A percentile compares a stretch with the other conserved stretches of the same genome.
These are phyloP conservation scores for Pachycephus smyrnensis DNA, from an alignment of 2,888 invertebrate genomes.

Conservation along the genomic window DNA sequence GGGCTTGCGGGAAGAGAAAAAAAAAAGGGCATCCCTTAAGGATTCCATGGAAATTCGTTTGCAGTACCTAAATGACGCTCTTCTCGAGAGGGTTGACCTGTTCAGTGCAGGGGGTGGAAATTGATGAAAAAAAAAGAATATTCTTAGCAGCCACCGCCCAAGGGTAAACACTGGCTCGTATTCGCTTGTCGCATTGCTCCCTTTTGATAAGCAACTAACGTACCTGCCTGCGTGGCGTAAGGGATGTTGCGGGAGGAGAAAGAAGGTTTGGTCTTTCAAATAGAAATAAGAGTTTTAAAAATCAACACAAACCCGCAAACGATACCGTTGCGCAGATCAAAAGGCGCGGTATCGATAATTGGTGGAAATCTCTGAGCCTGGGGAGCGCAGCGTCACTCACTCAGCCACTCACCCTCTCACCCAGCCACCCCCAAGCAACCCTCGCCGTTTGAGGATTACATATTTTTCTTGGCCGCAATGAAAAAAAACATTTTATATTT, in stretches of 20 bases:
- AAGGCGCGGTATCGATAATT: slow-evolving; percentile 63
- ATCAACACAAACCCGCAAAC: slow-evolving; percentile 51
- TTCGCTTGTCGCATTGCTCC: background rate
- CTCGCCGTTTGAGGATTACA: slow-evolving; percentile 60
- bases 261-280: slow-evolving; percentile 42
- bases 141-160: background rate
- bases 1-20: background rate
- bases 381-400: background rate
- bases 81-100: background rate
- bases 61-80: background rate
- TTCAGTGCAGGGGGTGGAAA: background rate
- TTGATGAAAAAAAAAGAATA: background rate
- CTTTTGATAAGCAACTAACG: background rate
- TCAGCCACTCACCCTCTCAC: slow-evolving; percentile 16
- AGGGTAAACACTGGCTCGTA: background rate
- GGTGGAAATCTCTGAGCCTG: slow-evolving; percentile 57
- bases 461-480: slow-evolving; percentile 38
- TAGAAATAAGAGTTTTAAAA: slow-evolving; percentile 58
- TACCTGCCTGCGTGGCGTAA: background rate
- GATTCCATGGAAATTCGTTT: background rate
- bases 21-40: background rate
- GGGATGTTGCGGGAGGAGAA: background rate
- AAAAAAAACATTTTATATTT: slow-evolving; percentile 55
- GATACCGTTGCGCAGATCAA: slow-evolving; percentile 52
- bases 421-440: slow-evolving; percentile 18